These are phyloP conservation scores for Eurytoma adleriae DNA, from an alignment of 2,888 invertebrate species.

Conservation along the genomic window DNA sequence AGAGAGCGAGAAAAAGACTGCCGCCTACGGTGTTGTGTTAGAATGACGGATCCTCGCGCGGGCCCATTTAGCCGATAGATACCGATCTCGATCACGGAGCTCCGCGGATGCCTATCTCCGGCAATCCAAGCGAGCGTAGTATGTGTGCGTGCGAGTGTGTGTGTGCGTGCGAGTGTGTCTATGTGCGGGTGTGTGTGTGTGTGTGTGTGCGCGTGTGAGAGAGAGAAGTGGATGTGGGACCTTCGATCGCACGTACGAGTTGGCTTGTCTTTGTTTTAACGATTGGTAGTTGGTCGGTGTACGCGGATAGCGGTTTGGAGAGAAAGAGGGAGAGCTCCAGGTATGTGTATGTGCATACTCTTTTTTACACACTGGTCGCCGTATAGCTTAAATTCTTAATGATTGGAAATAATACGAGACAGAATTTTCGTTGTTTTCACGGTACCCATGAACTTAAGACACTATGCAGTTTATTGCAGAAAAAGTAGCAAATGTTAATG, in stretches of 20 bases:
- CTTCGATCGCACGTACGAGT: constrained; percentile 46
- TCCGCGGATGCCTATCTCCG: constrained; percentile 58
- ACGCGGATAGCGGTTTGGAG: background rate
- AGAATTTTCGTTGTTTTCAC: no score
- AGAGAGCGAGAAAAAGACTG: constrained; percentile 40
- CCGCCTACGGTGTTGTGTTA: constrained; percentile 68
- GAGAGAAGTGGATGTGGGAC: background rate
- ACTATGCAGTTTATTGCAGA: no score
- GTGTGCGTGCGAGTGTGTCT: no score
- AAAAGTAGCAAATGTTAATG: no score
- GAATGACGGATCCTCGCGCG: constrained; percentile 71
- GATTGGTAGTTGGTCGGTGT: background rate
- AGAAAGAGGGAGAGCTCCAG: background rate
- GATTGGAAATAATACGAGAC: no score
- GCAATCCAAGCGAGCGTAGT: constrained; percentile 32
- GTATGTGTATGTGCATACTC: no score
- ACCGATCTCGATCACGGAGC: constrained; percentile 66
- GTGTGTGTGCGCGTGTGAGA: background rate
- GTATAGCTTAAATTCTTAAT: no score
- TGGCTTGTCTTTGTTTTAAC: constrained; percentile 30
- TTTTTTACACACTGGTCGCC: no score
- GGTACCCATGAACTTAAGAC: no score
- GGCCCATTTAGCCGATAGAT: constrained; percentile 71
- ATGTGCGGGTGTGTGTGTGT: no score
- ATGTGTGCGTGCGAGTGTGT: background rate